A percentile compares a stretch with the other conserved stretches of the same genome.
Evolutionary conservation across 2,888 invertebrate genomes (phyloP).

Genomic region (Kuschelorhynchus macadamiae): DNA sequence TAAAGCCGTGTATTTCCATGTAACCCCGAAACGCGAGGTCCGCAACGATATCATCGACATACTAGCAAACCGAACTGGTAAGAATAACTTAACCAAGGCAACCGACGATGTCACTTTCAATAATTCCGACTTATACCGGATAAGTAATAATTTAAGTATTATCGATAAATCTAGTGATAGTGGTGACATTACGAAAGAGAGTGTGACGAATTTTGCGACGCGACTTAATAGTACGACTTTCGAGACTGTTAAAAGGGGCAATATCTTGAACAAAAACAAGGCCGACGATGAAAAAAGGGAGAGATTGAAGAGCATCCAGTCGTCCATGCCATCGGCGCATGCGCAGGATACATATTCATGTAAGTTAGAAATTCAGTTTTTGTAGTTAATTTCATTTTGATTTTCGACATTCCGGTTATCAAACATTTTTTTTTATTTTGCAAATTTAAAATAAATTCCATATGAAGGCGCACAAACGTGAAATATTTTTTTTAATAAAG

Average conservation of each 20-base stretch:
- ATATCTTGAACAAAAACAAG: slow-evolving; percentile 13
- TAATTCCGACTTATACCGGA: slow-evolving; percentile 9
- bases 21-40: background rate
- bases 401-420: no score
- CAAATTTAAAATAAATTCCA: no score
- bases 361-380: no score
- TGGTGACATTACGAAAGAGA: slow-evolving; percentile 29
- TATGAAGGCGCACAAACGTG: no score
- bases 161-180: slow-evolving; percentile 17
- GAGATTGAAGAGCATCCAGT: slow-evolving; percentile 30
- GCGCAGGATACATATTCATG: slow-evolving; percentile 52
- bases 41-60: slow-evolving; percentile 4
- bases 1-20: slow-evolving; percentile 7
- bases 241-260: slow-evolving; percentile 16
- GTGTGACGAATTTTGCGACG: slow-evolving; percentile 12
- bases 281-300: slow-evolving; percentile 24
- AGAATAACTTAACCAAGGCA: slow-evolving; percentile 7
- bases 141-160: slow-evolving; percentile 15
- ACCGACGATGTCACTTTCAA: slow-evolving; percentile 11
- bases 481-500: no score
- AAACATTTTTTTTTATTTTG: no score
- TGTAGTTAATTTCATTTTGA: no score
- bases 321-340: slow-evolving; percentile 53
- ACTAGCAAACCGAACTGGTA: slow-evolving; percentile 4
- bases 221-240: slow-evolving; percentile 19